Percentiles rank a stretch among this genome's conserved stretches.
These are phyloP conservation scores for Phoeniculus purpureus DNA, from an alignment of 2,797 vertebrate species.

Conservation along the genomic window DNA sequence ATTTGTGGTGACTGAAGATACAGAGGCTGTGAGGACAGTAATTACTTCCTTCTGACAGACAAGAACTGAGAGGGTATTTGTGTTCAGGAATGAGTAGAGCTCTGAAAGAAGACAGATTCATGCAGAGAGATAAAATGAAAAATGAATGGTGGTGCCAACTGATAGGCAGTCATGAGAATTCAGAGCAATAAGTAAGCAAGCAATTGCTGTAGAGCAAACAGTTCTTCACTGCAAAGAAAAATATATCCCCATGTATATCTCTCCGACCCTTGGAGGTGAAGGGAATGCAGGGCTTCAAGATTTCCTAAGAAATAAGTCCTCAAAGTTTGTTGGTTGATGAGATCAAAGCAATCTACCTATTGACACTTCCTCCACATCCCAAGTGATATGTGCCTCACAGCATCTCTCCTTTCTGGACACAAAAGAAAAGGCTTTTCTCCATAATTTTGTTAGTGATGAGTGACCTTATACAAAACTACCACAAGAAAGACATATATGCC, in stretches of 20 bases:
- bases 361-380: background rate
- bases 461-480: background rate
- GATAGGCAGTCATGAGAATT: background rate
- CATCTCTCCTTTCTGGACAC: background rate
- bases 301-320: background rate
- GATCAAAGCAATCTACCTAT: slow-evolving; percentile 10
- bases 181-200: background rate
- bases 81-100: background rate
- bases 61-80: background rate
- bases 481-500: background rate
- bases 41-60: background rate
- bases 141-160: background rate
- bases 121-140: background rate
- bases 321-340: background rate
- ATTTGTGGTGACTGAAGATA: background rate
- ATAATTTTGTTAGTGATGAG: background rate
- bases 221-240: background rate
- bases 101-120: background rate
- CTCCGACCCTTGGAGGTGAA: background rate
- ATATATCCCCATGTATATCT: background rate
- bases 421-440: background rate
- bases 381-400: background rate
- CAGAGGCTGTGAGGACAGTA: background rate
- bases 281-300: background rate
- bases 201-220: background rate